Evolutionary conservation across 1,140 invertebrate genomes (phyloP), one percentile per base, ranked within the genome.

Genomic region (Cotesia vestalis): DNA sequence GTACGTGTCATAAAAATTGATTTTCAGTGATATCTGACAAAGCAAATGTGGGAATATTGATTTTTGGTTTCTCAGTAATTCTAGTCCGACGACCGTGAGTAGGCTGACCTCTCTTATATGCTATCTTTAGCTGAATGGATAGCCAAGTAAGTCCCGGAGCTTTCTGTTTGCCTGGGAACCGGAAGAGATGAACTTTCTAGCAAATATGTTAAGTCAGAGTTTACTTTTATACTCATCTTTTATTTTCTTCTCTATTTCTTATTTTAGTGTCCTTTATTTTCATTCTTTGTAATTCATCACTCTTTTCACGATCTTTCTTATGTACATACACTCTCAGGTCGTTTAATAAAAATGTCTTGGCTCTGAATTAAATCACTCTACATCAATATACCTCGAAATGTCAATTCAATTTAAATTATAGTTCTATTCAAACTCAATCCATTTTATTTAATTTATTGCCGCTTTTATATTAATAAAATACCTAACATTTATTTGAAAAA

Each of bases 141-240:
- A 34, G 4, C 27, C 20, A 60, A 60, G 57, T 34, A 11, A 27
- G 20, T 20, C 17, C 57, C 9, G 8, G 9, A 20, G 17, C 17
- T 60, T 60, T 60, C 27, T 60, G 57, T 60, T 60, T 60, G 57
- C 27, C 27, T 27, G 27, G 9, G 9, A 34, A 27, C 57, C 27
- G 57, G 17, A 60, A 60, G 57, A 60, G 17, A 57, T 57, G 53
- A 17, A 60, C 57, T 60, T 60, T 60, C 57, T 20, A 60, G 27
- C 11, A 60, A 60, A 60, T 60, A 60, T 60, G 57, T 60, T 60
- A 60, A 57, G 57, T 27, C 27, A 60, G 27, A 60, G 57, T 60
- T 60, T 60, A 60, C 27, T 34, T 60, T 60, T 57, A 14, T 60
- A 3, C 27, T 35, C 27, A 11, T 34, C 17, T 60, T 60, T 60